Base-by-base conservation (phyloP, 2,113 vertebrate genomes). In the Perca flavescens region DNA sequence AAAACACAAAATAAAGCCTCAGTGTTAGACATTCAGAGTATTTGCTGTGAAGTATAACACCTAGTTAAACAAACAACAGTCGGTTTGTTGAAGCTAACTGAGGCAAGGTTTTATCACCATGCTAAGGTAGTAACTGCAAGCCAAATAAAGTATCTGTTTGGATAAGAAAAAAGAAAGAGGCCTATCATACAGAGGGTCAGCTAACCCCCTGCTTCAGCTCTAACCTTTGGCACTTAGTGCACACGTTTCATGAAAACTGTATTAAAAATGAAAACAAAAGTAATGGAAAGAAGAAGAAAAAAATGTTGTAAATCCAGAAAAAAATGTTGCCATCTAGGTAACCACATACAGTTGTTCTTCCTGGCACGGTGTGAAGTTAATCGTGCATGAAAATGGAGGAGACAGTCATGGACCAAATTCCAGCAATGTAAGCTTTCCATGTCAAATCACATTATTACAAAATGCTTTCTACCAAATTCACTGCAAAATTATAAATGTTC, bases 71-170 rank as follows among this genome's bases (percentile, higher is more conserved):
- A 83, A 61, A 74, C 47, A 36, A 21, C 54, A 47, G 62, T 25
- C 15, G 72, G 53, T 84, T 71, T 79, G 62, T 28, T 79, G 80
- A 73, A 68, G 60, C 69, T 54, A 57, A 60, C 80, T 60, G 56
- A 75, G 78, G 73, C 36, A 86, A 76, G 25, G 47, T 84, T 88
- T 80, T 74, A 89, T 71, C 68, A 47, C 61, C 66, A 56, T 34
- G 62, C 71, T 62, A 60, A 74, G 50, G 77, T 79, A 81, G 64
- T 71, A 69, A 77, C 56, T 53, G 53, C 56, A 76, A 83, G 54
- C 72, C 58, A 80, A 88, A 79, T 84, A 86, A 80, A 81, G 70
- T 22, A 85, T 14, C 78, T 86, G 77, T 64, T 73, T 78, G 63
- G 62, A 49, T 60, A 68, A 31, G 54, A 50, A 73, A 79, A 79